A percentile compares a stretch with the other conserved stretches of the same genome.
Conservation (phyloP, 2,113 vertebrate species). For the Ia io region DNA sequence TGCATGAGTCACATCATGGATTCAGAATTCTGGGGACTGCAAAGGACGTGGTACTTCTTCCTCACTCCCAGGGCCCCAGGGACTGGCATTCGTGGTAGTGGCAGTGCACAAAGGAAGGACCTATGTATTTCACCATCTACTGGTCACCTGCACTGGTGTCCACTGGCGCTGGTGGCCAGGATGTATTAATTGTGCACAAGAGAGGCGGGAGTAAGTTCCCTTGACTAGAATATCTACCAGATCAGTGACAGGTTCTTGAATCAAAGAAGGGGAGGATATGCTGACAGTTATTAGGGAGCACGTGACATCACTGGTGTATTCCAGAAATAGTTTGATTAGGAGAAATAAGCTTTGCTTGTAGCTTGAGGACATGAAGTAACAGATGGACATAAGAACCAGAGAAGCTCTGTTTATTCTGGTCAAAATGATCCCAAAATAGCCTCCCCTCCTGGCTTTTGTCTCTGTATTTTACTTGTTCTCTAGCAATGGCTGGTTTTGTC, state of each 20-base stretch:
- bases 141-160: background rate
- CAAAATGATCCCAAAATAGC: background rate
- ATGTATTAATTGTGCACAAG: background rate
- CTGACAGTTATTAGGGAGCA: background rate
- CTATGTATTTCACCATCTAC: background rate
- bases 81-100: background rate
- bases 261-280: background rate
- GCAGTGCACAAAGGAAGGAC: accelerated
- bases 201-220: background rate
- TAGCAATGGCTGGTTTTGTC: background rate
- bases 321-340: background rate
- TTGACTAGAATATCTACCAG: background rate
- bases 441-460: background rate
- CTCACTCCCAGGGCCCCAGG: background rate
- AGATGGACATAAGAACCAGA: background rate
- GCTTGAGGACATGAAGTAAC: background rate
- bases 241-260: background rate
- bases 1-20: background rate
- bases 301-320: background rate
- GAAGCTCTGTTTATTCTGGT: background rate
- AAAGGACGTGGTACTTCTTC: background rate
- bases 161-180: background rate
- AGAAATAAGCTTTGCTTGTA: background rate
- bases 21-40: background rate
- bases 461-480: background rate